Evolutionary conservation across 1,140 invertebrate genomes (phyloP).

Genomic region (Magallana angulata): DNA sequence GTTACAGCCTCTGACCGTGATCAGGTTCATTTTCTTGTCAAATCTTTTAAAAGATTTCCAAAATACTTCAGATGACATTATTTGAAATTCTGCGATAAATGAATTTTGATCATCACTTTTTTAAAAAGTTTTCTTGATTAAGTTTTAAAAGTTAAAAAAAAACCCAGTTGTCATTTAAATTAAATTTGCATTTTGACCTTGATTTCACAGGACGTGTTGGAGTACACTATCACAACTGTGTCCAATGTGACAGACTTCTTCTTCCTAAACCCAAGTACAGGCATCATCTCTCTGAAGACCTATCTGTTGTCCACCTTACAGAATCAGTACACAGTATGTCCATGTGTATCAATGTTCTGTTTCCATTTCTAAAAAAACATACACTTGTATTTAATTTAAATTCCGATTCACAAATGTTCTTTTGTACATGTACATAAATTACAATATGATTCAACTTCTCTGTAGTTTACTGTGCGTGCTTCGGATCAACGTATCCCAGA

Average conservation of each 20-base stretch:
- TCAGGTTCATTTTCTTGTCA: constrained; percentile 45
- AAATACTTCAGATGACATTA: no score
- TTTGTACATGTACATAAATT: no score
- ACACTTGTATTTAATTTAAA: no score
- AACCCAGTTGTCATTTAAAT: not conserved
- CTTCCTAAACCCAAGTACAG: constrained; percentile 57
- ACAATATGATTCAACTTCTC: not conserved
- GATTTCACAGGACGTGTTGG: constrained; percentile 47
- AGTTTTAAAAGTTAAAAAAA: not conserved
- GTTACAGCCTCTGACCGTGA: constrained; percentile 66
- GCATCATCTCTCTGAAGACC: constrained; percentile 63
- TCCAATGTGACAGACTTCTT: constrained; percentile 51
- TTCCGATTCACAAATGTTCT: no score
- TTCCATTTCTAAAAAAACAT: no score
- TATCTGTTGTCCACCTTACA: constrained; percentile 47
- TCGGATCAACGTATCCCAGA: constrained; percentile 89
- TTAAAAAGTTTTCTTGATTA: no score
- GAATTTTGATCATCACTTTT: not conserved
- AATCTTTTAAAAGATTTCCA: no score
- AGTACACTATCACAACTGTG: constrained; percentile 44
- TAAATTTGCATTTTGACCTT: not conserved
- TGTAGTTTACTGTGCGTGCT: constrained; percentile 78
- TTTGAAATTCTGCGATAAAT: not conserved
- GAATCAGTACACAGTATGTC: constrained; percentile 54
- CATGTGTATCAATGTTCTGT: no score